phyloP scores from a whole-genome alignment of 1,140 invertebrate species.

The Macrosteles quadrilineatus region DNA sequence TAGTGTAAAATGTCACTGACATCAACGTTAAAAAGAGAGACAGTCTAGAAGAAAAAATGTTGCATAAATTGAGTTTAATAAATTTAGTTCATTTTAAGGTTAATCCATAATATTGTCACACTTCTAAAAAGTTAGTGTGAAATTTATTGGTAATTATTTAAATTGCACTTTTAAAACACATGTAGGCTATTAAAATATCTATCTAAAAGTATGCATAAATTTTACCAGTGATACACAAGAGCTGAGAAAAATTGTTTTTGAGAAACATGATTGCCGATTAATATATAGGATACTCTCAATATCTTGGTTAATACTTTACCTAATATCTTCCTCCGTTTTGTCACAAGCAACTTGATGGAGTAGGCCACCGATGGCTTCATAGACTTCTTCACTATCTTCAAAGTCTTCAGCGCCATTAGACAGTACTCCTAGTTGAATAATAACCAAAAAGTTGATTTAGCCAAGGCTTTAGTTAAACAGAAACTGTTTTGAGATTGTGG shows the following conservation, averaged over 20 bases:
- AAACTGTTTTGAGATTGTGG: no score
- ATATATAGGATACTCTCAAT: no score
- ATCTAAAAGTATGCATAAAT: slow-evolving; percentile 34
- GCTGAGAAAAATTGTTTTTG: no score
- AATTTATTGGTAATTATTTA: slow-evolving; percentile 13
- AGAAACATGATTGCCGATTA: no score
- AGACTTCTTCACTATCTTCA: slow-evolving; percentile 86
- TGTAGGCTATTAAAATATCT: slow-evolving; percentile 19
- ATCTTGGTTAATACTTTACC: slow-evolving; percentile 60
- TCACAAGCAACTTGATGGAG: slow-evolving; percentile 77
- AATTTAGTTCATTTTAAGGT: no score
- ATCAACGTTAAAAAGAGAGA: no score
- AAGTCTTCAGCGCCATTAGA: slow-evolving; percentile 82
- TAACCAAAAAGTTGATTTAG: no score
- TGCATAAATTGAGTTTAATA: no score
- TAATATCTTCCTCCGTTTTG: slow-evolving; percentile 79
- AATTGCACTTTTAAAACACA: slow-evolving; percentile 28
- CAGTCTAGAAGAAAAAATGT: no score
- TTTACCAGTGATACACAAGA: neutral
- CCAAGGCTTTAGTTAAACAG: no score
- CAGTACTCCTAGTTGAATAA: slow-evolving; percentile 61
- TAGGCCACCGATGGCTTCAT: slow-evolving; percentile 90
- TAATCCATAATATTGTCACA: no score
- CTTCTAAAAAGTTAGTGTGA: neutral
- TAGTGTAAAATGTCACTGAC: no score